A percentile compares a stretch with the other conserved stretches of the same genome.
Conservation (phyloP, 2,113 vertebrate species). For the Halichoeres trimaculatus region DNA sequence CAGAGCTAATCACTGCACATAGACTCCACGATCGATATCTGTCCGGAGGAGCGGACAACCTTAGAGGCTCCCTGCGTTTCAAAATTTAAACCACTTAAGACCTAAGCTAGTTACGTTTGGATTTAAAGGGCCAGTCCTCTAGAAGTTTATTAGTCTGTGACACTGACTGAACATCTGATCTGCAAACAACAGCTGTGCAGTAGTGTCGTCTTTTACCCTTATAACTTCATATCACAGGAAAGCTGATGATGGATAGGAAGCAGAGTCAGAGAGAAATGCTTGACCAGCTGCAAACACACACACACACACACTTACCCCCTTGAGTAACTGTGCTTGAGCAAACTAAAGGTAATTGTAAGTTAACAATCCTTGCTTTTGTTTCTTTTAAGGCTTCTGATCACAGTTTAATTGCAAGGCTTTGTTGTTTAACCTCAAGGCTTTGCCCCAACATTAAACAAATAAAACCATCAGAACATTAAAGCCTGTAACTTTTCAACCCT, state of each 20-base stretch:
- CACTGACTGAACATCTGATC: not conserved
- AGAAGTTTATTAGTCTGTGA: not conserved
- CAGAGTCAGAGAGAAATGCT: too few species aligned
- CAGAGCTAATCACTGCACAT: slow-evolving; percentile 69
- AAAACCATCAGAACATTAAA: not conserved
- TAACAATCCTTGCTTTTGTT: too few species aligned
- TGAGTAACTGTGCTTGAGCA: too few species aligned
- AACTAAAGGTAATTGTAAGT: too few species aligned
- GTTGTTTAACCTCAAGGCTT: not conserved
- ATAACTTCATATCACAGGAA: not conserved
- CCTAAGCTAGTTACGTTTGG: not conserved
- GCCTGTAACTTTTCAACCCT: not conserved
- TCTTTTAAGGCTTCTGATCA: too few species aligned
- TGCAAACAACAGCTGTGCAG: too few species aligned
- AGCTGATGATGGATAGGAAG: not conserved
- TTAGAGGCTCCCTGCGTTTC: slow-evolving; percentile 33
- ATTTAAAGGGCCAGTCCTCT: slow-evolving; percentile 6
- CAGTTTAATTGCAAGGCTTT: too few species aligned
- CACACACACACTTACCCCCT: too few species aligned
- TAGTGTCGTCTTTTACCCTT: not conserved
- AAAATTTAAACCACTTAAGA: slow-evolving; percentile 43
- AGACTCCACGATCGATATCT: slow-evolving; percentile 61
- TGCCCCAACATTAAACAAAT: not conserved
- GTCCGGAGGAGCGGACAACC: slow-evolving; percentile 52
- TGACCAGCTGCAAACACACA: too few species aligned